Evolutionary conservation across 1,140 invertebrate genomes (phyloP).

Genomic region (Metaphire vulgaris): DNA sequence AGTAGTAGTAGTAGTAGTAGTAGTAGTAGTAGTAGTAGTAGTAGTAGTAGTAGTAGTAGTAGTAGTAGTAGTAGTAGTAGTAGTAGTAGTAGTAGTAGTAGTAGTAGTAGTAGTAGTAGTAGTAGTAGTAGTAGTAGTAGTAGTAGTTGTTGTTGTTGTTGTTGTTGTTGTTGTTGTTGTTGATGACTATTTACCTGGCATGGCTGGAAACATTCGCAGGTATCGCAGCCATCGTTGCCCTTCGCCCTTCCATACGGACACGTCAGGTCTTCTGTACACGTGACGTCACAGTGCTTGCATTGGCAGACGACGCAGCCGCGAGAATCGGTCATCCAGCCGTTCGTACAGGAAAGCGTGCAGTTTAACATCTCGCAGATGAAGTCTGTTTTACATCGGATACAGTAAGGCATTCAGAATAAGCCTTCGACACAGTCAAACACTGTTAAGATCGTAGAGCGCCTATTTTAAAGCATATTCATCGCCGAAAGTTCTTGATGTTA

Average conservation of each 20-base stretch:
- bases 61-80: slow-evolving; percentile 2
- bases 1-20: slow-evolving; percentile 2
- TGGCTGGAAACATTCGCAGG: no score
- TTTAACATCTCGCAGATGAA: neutral
- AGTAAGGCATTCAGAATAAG: no score
- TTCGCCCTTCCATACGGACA: no score
- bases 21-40: slow-evolving; percentile 3
- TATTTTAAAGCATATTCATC: no score
- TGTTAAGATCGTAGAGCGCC: no score
- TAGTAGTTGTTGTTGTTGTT: neutral
- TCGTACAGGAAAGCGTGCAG: neutral
- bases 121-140: slow-evolving; percentile 2
- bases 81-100: slow-evolving; percentile 3
- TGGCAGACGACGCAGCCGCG: neutral
- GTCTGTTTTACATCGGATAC: no score
- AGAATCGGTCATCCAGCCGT: neutral
- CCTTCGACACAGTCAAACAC: no score
- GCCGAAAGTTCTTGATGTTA: no score
- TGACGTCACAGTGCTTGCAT: no score
- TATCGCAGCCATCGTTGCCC: no score
- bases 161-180: neutral
- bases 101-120: slow-evolving; percentile 2
- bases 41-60: slow-evolving; percentile 2
- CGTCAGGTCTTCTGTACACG: no score
- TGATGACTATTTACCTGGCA: no score